Conservation (phyloP, 2,113 vertebrate species). For the Formicarius rufipectus region DNA sequence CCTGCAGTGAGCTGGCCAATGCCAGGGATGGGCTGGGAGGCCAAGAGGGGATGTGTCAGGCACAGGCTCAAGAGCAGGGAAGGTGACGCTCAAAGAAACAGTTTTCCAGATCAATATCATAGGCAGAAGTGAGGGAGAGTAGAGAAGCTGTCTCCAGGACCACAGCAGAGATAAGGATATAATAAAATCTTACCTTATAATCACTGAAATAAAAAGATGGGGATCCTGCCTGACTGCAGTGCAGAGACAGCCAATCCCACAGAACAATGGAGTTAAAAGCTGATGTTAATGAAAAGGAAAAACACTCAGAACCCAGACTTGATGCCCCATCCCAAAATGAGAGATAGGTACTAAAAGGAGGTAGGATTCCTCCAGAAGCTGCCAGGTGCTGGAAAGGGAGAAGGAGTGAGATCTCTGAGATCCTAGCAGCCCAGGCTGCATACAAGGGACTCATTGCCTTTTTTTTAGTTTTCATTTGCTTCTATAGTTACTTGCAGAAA, state of each 20-base stretch:
- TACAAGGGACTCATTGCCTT: rapidly evolving
- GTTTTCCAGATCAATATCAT: not conserved
- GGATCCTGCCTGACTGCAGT: not conserved
- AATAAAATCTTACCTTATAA: not conserved
- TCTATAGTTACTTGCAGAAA: not conserved
- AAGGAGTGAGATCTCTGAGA: not conserved
- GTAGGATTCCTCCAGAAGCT: not conserved
- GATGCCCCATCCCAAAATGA: not conserved
- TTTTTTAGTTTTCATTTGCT: not conserved
- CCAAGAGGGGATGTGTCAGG: not conserved
- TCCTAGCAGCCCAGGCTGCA: not conserved
- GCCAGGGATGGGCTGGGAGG: not conserved
- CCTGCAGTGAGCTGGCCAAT: not conserved
- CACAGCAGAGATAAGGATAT: not conserved
- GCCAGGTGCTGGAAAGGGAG: not conserved
- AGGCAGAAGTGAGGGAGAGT: not conserved
- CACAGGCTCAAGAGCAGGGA: not conserved
- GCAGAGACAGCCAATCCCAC: not conserved
- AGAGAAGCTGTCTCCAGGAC: not conserved
- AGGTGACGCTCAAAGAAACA: not conserved
- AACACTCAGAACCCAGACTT: not conserved
- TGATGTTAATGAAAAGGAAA: not conserved
- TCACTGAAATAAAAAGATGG: not conserved
- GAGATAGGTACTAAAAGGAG: not conserved
- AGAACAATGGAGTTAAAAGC: not conserved